Evolutionary conservation across 2,888 invertebrate genomes (phyloP), one percentile per base, ranked within the genome.

Genomic region (Dione juno): DNA sequence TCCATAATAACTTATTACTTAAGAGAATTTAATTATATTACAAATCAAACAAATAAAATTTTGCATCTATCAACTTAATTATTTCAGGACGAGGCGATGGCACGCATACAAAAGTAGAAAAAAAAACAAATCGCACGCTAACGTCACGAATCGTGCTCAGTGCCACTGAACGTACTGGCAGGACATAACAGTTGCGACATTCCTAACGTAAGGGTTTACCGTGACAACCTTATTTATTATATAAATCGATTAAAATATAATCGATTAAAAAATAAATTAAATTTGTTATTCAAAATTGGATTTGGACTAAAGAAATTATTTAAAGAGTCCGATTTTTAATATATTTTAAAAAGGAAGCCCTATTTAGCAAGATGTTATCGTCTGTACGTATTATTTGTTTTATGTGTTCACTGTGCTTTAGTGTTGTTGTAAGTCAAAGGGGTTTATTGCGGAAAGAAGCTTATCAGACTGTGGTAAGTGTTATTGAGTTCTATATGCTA

Each of bases 401-500:
- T 52, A 69, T 74, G 63, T 68, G 79, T 21, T 58, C 78, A 64
- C 67, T 80, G 66, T 81, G 82, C 72, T 74, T 69, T 59, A 73
- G 78, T 74, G 71, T 79, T 74, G 69, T 74, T 70, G 64, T 65
- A 73, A 70, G 81, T 67, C 79, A 81, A 40, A 76, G 78, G 0
- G 82, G 82, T 71, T 48, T 72, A 13, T 69, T 81, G 68, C 78
- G 73, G 64, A 84, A 82, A 69, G 81, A 84, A 37, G 79, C 78
- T 5, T 81, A 79, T 53, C 78, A 79, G 28, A 79, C 85, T 11
- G 82, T 82, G 80, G 88, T 87, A 70, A 85, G 86, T 70, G 6
- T 7, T 37, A 16, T 16, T 1, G 3, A 19, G 9, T 2, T 48
- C 3, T 13, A 45, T 45, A 7, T n/a, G n/a, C n/a, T n/a, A n/a